Percentiles rank a stretch among this genome's conserved stretches.
Evolutionary conservation across 2,888 invertebrate genomes (phyloP).

Genomic region (Thera obeliscata): DNA sequence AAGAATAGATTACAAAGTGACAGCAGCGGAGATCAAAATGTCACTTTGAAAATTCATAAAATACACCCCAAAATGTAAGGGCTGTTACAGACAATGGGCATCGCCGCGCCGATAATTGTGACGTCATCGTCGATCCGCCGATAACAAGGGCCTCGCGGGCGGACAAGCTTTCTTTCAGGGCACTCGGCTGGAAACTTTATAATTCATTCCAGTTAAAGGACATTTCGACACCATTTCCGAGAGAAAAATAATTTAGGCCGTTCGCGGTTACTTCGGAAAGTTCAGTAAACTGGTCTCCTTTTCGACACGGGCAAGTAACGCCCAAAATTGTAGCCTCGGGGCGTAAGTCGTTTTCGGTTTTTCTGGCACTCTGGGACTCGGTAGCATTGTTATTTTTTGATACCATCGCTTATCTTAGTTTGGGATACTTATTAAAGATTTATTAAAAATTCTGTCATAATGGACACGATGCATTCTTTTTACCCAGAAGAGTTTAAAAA

Average conservation of each 20-base stretch:
- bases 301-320: conserved; percentile 1
- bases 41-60: conserved; percentile 23
- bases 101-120: conserved; percentile 28
- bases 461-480: too few relatives aligned
- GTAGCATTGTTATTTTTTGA: too few relatives aligned
- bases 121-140: conserved; percentile 31
- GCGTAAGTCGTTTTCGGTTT: not conserved
- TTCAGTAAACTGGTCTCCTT: conserved; percentile 16
- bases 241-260: conserved; percentile 31
- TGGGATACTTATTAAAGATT: too few relatives aligned
- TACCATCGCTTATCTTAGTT: too few relatives aligned
- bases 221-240: conserved; percentile 37
- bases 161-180: conserved; percentile 31
- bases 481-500: too few relatives aligned
- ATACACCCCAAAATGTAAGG: conserved; percentile 24
- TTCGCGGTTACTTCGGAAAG: conserved; percentile 19
- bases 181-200: conserved; percentile 35
- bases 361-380: not conserved
- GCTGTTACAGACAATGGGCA: conserved; percentile 28
- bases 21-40: conserved; percentile 9
- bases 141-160: conserved; percentile 31
- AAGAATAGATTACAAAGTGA: not conserved
- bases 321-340: not conserved
- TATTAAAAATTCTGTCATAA: too few relatives aligned
- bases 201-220: conserved; percentile 37